phyloP scores from a whole-genome alignment of 2,888 invertebrate species.

The Diadromus collaris region DNA sequence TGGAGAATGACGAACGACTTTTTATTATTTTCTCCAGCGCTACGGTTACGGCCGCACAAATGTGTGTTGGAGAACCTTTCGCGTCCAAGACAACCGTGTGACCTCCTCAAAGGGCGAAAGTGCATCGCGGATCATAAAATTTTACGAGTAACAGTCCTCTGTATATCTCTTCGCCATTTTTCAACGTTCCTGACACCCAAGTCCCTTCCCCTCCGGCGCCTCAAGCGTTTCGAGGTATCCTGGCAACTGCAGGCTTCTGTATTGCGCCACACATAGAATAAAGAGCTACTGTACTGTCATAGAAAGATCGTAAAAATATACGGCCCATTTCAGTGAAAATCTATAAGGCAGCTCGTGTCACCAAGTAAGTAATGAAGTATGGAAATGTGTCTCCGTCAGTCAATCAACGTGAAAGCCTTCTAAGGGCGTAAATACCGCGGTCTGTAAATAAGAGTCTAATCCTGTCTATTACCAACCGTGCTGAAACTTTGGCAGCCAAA shows the following conservation, averaged over 20 bases:
- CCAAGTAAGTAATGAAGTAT: not conserved
- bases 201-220: constrained; percentile 24
- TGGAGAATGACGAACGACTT: constrained; percentile 12
- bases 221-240: constrained; percentile 3
- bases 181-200: constrained; percentile 15
- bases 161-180: constrained; percentile 19
- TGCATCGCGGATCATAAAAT: constrained; percentile 59
- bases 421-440: not conserved
- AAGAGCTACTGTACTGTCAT: not conserved
- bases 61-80: constrained; percentile 25
- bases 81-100: constrained; percentile 1
- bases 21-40: constrained; percentile 42
- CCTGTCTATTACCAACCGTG: not conserved
- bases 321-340: not conserved
- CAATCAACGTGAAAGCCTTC: not conserved
- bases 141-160: constrained; percentile 50
- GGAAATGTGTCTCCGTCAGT: not conserved
- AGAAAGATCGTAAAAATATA: not conserved
- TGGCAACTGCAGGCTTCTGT: not conserved
- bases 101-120: constrained; percentile 29
- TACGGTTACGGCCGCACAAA: constrained; percentile 11
- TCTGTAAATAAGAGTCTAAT: not conserved
- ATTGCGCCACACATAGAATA: not conserved
- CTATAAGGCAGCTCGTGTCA: not conserved
- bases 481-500: no score